Conservation (phyloP, 1,140 invertebrate genomes). For the Caenorhabditis briggsae region DNA sequence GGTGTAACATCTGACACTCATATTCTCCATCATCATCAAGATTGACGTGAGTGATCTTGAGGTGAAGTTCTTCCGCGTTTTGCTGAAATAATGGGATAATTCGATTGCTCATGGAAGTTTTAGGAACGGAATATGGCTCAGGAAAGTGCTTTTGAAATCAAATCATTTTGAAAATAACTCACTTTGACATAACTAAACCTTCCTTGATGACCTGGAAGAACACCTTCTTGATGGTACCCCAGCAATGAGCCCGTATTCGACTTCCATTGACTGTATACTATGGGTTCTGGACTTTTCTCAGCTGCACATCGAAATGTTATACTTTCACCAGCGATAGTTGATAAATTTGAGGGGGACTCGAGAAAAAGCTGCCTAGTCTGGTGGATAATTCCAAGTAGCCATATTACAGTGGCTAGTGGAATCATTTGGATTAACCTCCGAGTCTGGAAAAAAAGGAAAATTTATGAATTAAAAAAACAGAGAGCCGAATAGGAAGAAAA, state of each 20-base stretch:
- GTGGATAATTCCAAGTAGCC: slow-evolving; percentile 27
- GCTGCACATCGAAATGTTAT: slow-evolving; percentile 61
- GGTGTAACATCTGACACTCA: slow-evolving; percentile 68
- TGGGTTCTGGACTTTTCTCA: slow-evolving; percentile 48
- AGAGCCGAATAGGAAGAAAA: neutral
- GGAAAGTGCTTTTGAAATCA: too few relatives aligned
- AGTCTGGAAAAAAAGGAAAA: neutral
- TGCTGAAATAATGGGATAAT: slow-evolving; percentile 58
- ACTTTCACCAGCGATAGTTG: slow-evolving; percentile 59
- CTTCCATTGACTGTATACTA: slow-evolving; percentile 65
- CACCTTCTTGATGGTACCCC: slow-evolving; percentile 65
- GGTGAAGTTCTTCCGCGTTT: slow-evolving; percentile 63
- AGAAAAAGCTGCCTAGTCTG: slow-evolving; percentile 28
- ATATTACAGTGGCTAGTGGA: slow-evolving; percentile 35
- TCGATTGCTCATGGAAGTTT: neutral
- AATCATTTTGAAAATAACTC: neutral
- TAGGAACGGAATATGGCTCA: neutral
- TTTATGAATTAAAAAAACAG: neutral
- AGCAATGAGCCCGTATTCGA: slow-evolving; percentile 62
- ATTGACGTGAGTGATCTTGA: slow-evolving; percentile 63
- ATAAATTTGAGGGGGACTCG: slow-evolving; percentile 57
- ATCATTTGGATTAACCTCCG: slow-evolving; percentile 40
- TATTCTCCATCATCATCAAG: slow-evolving; percentile 68
- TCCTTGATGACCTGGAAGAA: slow-evolving; percentile 64
- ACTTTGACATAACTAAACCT: slow-evolving; percentile 67